Percentiles rank a stretch among this genome's conserved stretches.
These are phyloP conservation scores for Mamestra configurata DNA, from an alignment of 1,140 invertebrate genomes.

Conservation along the genomic window DNA sequence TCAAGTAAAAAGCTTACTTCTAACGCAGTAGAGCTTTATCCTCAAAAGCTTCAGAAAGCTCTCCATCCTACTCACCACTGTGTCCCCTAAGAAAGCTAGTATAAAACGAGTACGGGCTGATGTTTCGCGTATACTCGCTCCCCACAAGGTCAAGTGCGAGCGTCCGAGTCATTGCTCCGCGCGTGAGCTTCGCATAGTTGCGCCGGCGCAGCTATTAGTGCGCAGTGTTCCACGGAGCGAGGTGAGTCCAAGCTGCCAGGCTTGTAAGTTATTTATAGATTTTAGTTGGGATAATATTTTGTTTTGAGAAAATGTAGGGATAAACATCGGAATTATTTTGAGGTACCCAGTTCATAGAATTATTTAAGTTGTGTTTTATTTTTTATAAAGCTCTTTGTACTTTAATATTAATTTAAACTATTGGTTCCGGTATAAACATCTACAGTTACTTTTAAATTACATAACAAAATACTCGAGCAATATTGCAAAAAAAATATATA, in stretches of 20 bases:
- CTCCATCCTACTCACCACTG: not conserved
- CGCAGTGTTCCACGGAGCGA: slow-evolving; percentile 21
- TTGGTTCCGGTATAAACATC: no score
- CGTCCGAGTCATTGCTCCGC: slow-evolving; percentile 81
- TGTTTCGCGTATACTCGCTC: slow-evolving; percentile 79
- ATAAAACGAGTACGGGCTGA: slow-evolving; percentile 79
- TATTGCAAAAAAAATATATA: no score
- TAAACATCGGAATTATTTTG: not conserved
- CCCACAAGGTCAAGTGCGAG: slow-evolving; percentile 82
- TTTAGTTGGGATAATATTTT: not conserved
- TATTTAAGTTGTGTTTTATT: not conserved
- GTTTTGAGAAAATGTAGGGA: not conserved
- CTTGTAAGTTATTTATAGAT: not conserved
- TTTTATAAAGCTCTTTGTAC: no score
- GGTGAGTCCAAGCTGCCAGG: slow-evolving; percentile 43
- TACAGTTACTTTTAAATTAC: no score
- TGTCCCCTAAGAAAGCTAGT: slow-evolving; percentile 63
- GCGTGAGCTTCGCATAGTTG: slow-evolving; percentile 61
- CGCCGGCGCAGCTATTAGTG: slow-evolving; percentile 57
- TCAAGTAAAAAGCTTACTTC: no score
- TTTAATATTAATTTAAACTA: no score
- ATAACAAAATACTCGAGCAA: no score
- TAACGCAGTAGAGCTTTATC: not conserved
- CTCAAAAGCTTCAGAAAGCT: not conserved
- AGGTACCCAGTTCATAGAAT: not conserved